These are phyloP conservation scores for Tangara arthus DNA, from an alignment of 2,797 vertebrate genomes.

Conservation along the genomic window DNA sequence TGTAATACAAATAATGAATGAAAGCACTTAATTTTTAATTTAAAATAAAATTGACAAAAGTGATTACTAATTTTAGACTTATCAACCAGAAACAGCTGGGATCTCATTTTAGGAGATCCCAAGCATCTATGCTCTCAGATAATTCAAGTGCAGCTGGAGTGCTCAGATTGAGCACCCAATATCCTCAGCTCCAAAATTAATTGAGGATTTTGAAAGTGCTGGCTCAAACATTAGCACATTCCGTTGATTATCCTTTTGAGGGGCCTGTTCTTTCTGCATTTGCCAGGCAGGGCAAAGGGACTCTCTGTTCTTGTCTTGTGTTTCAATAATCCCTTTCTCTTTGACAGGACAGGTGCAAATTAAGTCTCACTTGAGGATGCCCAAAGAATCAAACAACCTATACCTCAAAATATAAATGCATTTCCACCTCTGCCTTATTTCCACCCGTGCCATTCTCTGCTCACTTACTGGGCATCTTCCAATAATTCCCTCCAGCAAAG, in stretches of 20 bases:
- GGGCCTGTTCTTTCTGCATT: background rate
- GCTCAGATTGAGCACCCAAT: constrained; percentile 48
- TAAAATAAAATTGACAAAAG: constrained; percentile 48
- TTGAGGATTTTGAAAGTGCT: constrained; percentile 47
- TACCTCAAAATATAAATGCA: background rate
- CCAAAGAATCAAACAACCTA: background rate
- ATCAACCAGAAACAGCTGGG: constrained; percentile 52
- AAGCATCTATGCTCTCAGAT: constrained; percentile 17
- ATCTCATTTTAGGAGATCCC: constrained; percentile 57
- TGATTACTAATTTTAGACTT: constrained; percentile 48
- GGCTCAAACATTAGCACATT: constrained; percentile 31
- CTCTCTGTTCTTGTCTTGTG: background rate
- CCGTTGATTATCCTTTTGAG: background rate
- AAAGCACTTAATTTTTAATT: constrained; percentile 57
- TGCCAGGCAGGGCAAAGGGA: background rate
- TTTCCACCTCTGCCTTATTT: background rate
- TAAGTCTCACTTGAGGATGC: background rate
- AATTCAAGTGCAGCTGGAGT: constrained; percentile 51
- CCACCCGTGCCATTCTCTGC: background rate
- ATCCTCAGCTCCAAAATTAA: constrained; percentile 41
- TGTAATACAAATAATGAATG: constrained; percentile 47
- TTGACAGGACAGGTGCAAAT: background rate
- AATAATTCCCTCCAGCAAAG: background rate
- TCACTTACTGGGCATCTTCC: background rate
- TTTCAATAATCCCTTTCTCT: background rate